Base-by-base conservation (phyloP, 2,888 invertebrate genomes). In the Anodontia alba region DNA sequence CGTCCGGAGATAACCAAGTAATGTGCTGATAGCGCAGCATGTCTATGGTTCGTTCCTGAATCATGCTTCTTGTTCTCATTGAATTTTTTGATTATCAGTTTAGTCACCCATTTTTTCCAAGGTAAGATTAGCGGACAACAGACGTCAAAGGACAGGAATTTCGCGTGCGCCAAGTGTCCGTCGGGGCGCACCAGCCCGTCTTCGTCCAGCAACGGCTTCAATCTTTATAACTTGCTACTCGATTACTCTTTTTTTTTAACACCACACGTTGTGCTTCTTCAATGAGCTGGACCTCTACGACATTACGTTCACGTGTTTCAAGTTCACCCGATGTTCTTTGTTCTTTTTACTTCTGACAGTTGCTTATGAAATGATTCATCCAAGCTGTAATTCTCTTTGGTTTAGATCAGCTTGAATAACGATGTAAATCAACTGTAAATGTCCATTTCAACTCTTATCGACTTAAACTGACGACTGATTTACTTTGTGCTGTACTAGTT, bases 101-200 rank as follows among this genome's bases (percentile, higher is more conserved):
- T 77, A 33, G 78, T 83, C 23, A 80, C 74, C 66, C 73, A 33
- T 26, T 71, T 23, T 62, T 76, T 73, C 49, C 80, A 26, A 71
- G 84, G 84, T 31, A 86, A 42, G 20, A 80, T 73, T n/a, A 83
- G 43, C 23, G 83, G 80, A 80, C 67, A 75, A 38, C 66, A n/a
- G n/a, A 62, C 72, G 46, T 78, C 76, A 62, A 68, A 76, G n/a
- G 82, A 49, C 10, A 85, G 38, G n/a, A 66, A 75, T 42, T 82
- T 62, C 26, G 78, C 78, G 51, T 70, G 82, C 51, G 73, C 51
- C 12, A 38, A 38, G 5, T 12, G 5, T 38, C 38, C 71, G 26
- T 78, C 46, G 42, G 49, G 23, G 31, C 73, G 36, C 23, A 84
- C 46, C 20, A 84, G 0, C 17, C 79, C 72, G 49, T 69, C 43